Conservation (phyloP, 2,113 vertebrate genomes). For the Geothlypis trichas region DNA sequence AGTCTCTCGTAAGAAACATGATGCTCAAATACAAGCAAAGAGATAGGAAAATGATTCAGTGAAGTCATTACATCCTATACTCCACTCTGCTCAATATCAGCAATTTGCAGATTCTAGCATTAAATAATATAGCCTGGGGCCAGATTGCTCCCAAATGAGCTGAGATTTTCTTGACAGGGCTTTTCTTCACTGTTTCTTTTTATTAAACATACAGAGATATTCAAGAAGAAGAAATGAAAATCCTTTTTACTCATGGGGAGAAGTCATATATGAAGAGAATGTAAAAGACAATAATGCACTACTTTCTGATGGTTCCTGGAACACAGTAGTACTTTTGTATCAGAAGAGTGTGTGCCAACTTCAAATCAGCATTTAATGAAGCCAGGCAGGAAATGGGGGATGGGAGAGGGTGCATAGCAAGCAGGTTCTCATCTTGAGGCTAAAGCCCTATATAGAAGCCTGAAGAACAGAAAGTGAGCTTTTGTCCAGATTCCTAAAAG, state of each 20-base stretch:
- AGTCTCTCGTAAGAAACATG: neutral
- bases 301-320: conserved; percentile 66
- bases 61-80: neutral
- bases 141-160: neutral
- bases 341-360: conserved; percentile 69
- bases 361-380: conserved; percentile 82
- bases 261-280: conserved; percentile 51
- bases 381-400: conserved; percentile 84
- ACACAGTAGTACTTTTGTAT: conserved; percentile 82
- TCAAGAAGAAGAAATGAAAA: conserved; percentile 36
- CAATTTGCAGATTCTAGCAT: neutral
- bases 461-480: conserved; percentile 78
- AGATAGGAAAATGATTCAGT: neutral
- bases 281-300: conserved; percentile 77
- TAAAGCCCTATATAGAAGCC: conserved; percentile 73
- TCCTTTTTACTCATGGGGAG: conserved; percentile 34
- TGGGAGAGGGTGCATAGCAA: conserved; percentile 60
- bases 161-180: neutral
- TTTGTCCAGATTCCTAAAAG: conserved; percentile 58
- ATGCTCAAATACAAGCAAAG: neutral
- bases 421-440: conserved; percentile 80
- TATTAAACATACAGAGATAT: conserved; percentile 10
- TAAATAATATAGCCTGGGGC: neutral
- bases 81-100: conserved; percentile 1
- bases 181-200: conserved; percentile 27